Base-by-base conservation (phyloP, 2,888 invertebrate genomes). In the Chirona hameri region DNA sequence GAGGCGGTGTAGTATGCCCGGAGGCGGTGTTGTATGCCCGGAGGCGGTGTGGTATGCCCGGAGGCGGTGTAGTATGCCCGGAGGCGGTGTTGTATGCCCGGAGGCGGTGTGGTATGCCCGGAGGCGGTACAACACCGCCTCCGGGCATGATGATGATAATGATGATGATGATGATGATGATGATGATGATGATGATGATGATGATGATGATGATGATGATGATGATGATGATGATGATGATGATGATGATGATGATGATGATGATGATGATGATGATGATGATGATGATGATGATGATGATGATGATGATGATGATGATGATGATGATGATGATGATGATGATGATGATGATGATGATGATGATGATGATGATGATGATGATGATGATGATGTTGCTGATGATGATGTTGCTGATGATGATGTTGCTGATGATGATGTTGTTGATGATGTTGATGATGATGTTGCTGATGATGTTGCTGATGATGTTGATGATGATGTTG, bases 81-180 rank as follows among this genome's bases (percentile, higher is more conserved):
- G n/a, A 65, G 65, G n/a, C n/a, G n/a, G n/a, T n/a, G n/a, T n/a
- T n/a, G n/a, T n/a, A n/a, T n/a, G n/a, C n/a, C n/a, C n/a, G n/a
- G n/a, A n/a, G n/a, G n/a, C n/a, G n/a, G n/a, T n/a, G n/a, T n/a
- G n/a, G n/a, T n/a, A n/a, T n/a, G n/a, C n/a, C n/a, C n/a, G n/a
- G n/a, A n/a, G n/a, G n/a, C n/a, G n/a, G n/a, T n/a, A n/a, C n/a
- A n/a, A 65, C 18, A 65, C 18, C 65, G n/a, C n/a, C n/a, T n/a
- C n/a, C n/a, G n/a, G n/a, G n/a, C n/a, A n/a, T n/a, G 65, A 65
- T 65, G 65, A 65, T 65, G 65, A 65, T 65, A n/a, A 65, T 65
- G 65, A 65, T 65, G 65, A 65, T 65, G 65, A 65, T 65, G 65
- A 65, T 65, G 65, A 65, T 65, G 65, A 65, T 65, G 65, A 65